A percentile compares a stretch with the other conserved stretches of the same genome.
phyloP scores from a whole-genome alignment of 2,113 vertebrate genomes.

The Origma solitaria region DNA sequence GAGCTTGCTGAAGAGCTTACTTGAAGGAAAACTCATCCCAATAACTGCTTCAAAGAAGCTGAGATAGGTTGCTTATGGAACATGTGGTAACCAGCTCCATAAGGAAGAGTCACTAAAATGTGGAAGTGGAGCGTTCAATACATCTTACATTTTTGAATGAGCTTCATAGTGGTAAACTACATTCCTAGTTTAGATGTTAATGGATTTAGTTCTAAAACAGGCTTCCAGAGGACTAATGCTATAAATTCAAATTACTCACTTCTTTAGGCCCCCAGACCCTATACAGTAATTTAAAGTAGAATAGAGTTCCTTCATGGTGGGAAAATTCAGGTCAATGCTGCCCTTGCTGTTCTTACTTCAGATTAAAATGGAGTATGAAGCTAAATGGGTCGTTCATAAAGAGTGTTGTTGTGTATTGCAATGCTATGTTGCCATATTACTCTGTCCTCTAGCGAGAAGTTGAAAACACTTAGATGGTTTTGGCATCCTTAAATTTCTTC shows the following conservation, averaged over 20 bases:
- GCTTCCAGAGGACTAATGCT: not conserved
- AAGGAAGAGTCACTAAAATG: not conserved
- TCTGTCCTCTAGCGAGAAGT: not conserved
- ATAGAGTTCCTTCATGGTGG: not conserved
- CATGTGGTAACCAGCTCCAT: accelerated
- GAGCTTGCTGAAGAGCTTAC: not conserved
- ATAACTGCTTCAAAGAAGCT: not conserved
- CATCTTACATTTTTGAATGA: not conserved
- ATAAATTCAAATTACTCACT: not conserved
- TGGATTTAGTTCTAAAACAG: not conserved
- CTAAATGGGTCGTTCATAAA: not conserved
- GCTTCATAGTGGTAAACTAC: not conserved
- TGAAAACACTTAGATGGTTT: not conserved
- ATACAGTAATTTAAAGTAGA: not conserved
- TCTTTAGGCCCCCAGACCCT: accelerated
- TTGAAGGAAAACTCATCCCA: not conserved
- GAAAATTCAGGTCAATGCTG: not conserved
- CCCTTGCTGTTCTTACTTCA: not conserved
- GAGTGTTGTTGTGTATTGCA: not conserved
- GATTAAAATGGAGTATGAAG: not conserved
- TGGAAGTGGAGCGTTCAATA: not conserved
- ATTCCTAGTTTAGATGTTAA: accelerated
- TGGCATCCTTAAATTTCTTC: not conserved
- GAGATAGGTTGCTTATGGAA: not conserved
- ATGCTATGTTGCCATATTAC: not conserved